Evolutionary conservation across 2,113 vertebrate genomes (phyloP).

Genomic region (Trematocara variabile): DNA sequence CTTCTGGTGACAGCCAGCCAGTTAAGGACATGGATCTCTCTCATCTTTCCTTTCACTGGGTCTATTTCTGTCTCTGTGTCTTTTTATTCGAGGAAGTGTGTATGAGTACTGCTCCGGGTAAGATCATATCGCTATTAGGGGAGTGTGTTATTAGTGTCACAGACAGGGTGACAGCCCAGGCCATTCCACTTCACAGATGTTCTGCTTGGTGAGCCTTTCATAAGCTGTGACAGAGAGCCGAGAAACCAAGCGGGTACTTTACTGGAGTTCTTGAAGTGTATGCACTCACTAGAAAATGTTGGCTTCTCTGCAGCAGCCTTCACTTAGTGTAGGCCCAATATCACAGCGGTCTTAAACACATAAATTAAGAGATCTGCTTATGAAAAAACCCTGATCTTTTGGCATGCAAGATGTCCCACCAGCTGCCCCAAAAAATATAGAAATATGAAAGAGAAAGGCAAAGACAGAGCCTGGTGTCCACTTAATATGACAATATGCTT

Average conservation of each 20-base stretch:
- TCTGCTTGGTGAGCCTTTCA: conserved; percentile 60
- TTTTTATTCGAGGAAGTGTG: conserved; percentile 47
- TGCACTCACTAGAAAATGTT: background rate
- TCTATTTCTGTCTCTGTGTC: conserved; percentile 65
- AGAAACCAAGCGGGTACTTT: background rate
- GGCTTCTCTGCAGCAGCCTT: background rate
- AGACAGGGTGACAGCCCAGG: conserved; percentile 57
- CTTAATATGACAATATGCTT: conserved; percentile 70
- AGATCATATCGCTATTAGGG: conserved; percentile 66
- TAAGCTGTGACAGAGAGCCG: conserved; percentile 42
- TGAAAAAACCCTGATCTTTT: background rate
- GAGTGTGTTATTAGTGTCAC: conserved; percentile 71
- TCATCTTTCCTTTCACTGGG: conserved; percentile 49
- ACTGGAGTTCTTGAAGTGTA: background rate
- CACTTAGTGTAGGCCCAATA: background rate
- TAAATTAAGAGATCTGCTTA: background rate
- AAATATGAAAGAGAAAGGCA: conserved; percentile 20
- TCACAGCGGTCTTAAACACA: background rate
- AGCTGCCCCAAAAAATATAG: conserved; percentile 75
- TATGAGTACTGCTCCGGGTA: conserved; percentile 24
- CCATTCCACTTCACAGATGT: conserved; percentile 54
- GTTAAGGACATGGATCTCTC: conserved; percentile 65
- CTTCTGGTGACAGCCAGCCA: conserved; percentile 61
- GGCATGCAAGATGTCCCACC: conserved; percentile 57
- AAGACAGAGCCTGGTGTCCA: conserved; percentile 74